Conservation (phyloP, 2,888 invertebrate genomes). For the Sthenelais limicola region DNA sequence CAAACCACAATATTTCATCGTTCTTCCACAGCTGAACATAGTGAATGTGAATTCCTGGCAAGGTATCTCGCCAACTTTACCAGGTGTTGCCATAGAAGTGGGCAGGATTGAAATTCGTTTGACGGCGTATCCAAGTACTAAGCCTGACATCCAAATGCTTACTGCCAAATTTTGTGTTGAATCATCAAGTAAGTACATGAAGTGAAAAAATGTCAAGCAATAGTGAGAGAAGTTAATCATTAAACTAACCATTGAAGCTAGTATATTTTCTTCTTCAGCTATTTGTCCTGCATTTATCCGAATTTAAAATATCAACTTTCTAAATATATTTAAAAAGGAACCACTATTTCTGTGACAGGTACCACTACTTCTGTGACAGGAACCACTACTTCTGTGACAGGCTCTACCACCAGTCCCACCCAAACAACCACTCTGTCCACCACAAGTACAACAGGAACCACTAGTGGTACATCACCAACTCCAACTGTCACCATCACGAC, state of each 20-base stretch:
- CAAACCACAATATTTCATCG: too few relatives aligned
- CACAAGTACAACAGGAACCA: not conserved
- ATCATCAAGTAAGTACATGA: not conserved
- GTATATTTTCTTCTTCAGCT: too few relatives aligned
- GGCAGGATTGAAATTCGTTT: constrained; percentile 11
- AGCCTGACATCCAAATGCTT: not conserved
- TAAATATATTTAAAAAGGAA: too few relatives aligned
- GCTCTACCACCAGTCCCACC: too few relatives aligned
- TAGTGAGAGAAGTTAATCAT: too few relatives aligned
- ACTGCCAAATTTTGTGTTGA: constrained; percentile 6
- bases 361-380: too few relatives aligned
- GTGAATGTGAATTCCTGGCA: constrained; percentile 1
- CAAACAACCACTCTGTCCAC: not conserved
- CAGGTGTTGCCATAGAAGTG: not conserved
- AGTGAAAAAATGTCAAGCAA: too few relatives aligned
- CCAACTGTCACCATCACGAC: constrained; percentile 5
- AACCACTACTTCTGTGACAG: too few relatives aligned
- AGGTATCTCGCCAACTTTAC: not conserved
- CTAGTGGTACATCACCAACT: not conserved
- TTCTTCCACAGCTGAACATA: constrained; percentile 20
- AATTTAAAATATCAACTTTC: too few relatives aligned
- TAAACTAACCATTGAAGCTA: not conserved
- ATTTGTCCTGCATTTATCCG: too few relatives aligned
- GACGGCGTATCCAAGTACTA: constrained; percentile 9
- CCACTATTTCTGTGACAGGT: too few relatives aligned